Evolutionary conservation across 2,113 vertebrate species (phyloP).

Genomic region (Peromyscus polionotus): DNA sequence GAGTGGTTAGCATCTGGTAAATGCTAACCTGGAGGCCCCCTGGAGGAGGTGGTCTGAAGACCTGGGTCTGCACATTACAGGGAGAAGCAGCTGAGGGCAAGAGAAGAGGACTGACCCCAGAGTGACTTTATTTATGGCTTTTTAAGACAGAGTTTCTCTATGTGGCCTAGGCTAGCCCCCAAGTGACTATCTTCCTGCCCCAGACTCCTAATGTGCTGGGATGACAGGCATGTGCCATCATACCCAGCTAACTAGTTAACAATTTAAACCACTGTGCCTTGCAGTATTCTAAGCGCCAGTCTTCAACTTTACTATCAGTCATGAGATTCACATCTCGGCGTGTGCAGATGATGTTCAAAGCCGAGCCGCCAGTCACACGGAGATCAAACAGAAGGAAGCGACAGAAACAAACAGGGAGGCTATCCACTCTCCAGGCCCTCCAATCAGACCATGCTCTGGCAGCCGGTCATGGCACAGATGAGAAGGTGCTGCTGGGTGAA

Average conservation of each 20-base stretch:
- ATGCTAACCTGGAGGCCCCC: background rate
- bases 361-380: background rate
- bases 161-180: background rate
- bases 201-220: background rate
- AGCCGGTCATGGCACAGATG: rapidly evolving
- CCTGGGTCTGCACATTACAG: background rate
- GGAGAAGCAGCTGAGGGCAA: background rate
- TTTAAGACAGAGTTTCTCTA: too few species aligned
- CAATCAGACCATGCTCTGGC: background rate
- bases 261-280: rapidly evolving
- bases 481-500: background rate
- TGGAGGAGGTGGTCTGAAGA: background rate
- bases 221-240: background rate
- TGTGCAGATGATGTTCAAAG: background rate
- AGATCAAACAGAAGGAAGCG: background rate
- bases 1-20: rapidly evolving
- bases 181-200: background rate
- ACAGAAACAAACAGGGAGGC: background rate
- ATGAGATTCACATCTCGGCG: rapidly evolving
- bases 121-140: background rate
- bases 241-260: background rate
- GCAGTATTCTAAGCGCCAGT: background rate
- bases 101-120: background rate
- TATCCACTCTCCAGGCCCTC: background rate
- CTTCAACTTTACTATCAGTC: rapidly evolving